A percentile compares a stretch with the other conserved stretches of the same genome.
Conservation (phyloP, 2,113 vertebrate species). For the Pseudonaja textilis region DNA sequence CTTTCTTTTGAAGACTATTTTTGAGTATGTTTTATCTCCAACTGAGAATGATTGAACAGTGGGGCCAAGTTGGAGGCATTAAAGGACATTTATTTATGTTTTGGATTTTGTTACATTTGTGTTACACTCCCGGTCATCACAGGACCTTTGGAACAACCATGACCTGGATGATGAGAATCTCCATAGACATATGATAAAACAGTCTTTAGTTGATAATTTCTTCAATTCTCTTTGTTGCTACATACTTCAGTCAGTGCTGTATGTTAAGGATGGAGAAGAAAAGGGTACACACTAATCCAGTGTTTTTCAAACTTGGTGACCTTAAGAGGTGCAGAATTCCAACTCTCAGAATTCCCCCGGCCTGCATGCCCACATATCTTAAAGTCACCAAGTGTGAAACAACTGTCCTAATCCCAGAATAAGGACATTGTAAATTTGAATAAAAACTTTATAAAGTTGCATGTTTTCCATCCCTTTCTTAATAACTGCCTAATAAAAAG, state of each 20-base stretch:
- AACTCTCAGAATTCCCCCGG: background rate
- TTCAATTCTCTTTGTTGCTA: background rate
- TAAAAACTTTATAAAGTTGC: background rate
- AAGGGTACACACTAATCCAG: background rate
- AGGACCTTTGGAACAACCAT: too few relatives aligned
- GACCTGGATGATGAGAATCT: background rate
- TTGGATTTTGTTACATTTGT: too few relatives aligned
- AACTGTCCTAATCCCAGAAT: background rate
- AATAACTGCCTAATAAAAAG: background rate
- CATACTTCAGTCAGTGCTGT: background rate
- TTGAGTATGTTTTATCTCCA: too few relatives aligned
- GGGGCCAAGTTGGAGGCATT: too few relatives aligned
- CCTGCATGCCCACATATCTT: background rate
- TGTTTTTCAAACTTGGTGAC: background rate
- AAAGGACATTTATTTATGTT: too few relatives aligned
- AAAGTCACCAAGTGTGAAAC: background rate
- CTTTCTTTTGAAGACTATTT: too few relatives aligned
- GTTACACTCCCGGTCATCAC: too few relatives aligned
- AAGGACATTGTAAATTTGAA: background rate
- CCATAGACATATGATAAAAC: background rate
- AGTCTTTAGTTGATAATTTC: background rate
- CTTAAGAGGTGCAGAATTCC: background rate
- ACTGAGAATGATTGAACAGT: too few relatives aligned
- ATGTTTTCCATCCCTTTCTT: background rate
- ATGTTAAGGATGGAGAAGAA: background rate